Evolutionary conservation across 2,888 invertebrate species (phyloP), one percentile per base, ranked within the genome.

Genomic region (Eupithecia centaureata): DNA sequence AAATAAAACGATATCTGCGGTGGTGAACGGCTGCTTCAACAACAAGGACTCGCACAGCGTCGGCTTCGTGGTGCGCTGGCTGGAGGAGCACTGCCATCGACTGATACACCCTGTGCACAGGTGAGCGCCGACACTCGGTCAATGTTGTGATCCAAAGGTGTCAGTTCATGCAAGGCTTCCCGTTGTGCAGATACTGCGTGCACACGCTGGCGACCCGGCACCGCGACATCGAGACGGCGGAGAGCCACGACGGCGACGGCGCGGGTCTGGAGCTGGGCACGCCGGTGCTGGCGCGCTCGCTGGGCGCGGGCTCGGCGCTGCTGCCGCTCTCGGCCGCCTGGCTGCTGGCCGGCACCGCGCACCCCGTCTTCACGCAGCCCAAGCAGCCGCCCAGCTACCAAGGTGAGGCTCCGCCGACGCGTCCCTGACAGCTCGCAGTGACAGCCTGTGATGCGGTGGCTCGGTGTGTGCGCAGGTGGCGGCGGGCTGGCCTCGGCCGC

Each of bases 51-150:
- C 94, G 59, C 94, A 97, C 75, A 96, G 96, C 61, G 92, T 95
- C 27, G 96, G 96, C 68, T 97, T 95, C 83, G 95, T 97, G 68
- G 95, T 95, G 62, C 96, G 97, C 83, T 98, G 97, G 97, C 93
- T 97, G 28, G 95, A 95, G 79, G 95, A 96, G 73, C 96, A 98
- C 89, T 95, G 96, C 70, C 96, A 96, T 51, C 93, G 97, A 54
- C 92, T 97, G 52, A 94, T 97, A 52, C 93, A 96, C 66, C 95
- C 97, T 3, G 93, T 97, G 28, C 97, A 98, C 86, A 95, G 96
- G 86, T 96, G 77, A 76, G 73, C n/a, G n/a, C n/a, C n/a, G n/a
- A n/a, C n/a, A n/a, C n/a, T n/a, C n/a, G n/a, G n/a, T n/a, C n/a
- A n/a, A n/a, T n/a, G n/a, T n/a, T n/a, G n/a, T n/a, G n/a, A n/a